Base-by-base conservation (phyloP, 53 echinoderm and acorn worm species). In the Luidia sarsii region DNA sequence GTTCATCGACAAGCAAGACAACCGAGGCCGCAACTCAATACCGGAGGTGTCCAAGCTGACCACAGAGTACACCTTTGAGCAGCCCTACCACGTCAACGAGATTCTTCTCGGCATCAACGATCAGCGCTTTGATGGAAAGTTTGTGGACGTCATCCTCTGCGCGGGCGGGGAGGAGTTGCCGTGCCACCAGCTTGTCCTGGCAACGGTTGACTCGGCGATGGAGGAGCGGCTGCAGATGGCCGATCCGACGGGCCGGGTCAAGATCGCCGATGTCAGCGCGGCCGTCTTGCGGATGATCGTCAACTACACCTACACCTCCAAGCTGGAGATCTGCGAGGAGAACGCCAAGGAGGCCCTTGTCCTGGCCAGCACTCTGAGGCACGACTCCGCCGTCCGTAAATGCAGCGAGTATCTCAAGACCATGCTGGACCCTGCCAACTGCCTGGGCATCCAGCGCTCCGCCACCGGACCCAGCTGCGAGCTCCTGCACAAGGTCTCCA, bases 11-110 rank as follows among this genome's bases (percentile, higher is more conserved):
- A 80, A 86, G 49, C 91, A 94, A 38, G 99, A 97, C 67, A 91
- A 80, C 66, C 28, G 91, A 22, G 70, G 85, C n/a, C 64, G 89
- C 14, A 83, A 89, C 22, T 83, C 89, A 0, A 41, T 57, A n/a
- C 35, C 68, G 5, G 99, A 99, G 48, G 39, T 84, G 4, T 66
- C 77, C 32, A 91, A 89, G 39, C 72, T 99, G 23, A 53, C 86
- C 7, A 67, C 95, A 7, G 95, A 95, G 69, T 95, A 95, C 74
- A 95, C 92, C 25, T 95, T 94, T 68, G 91, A 99, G 38, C 99
- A 99, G 68, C 99, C 94, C 0, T 99, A 94, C 86, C 99, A 99
- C 34, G 99, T 93, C 34, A 92, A 93, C 53, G 99, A 99, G 80
- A 80, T 93, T 51, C 86, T 99, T 1, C 94, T 99, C 10, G 99